phyloP scores from a whole-genome alignment of 2,113 vertebrate genomes.

The Sceloporus tristichus region DNA sequence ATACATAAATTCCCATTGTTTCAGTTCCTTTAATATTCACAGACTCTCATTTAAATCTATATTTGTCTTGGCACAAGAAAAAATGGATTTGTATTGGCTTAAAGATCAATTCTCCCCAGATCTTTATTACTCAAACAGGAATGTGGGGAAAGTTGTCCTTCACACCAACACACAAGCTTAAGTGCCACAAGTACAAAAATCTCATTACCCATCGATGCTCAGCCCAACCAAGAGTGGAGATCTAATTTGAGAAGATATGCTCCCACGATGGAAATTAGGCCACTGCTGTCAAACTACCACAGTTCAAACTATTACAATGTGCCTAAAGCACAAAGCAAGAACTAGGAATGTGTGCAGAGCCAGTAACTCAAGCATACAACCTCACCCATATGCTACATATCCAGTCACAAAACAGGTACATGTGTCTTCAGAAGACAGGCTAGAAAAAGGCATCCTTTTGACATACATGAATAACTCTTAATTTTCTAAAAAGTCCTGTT shows the following conservation, averaged over 20 bases:
- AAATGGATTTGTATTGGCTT: too few species aligned
- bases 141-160: not conserved
- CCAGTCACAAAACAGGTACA: not conserved
- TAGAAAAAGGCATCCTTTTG: not conserved
- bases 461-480: not conserved
- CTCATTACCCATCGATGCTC: not conserved
- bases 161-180: not conserved
- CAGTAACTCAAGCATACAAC: not conserved
- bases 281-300: not conserved
- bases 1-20: too few species aligned
- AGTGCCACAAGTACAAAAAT: not conserved
- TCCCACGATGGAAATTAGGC: not conserved
- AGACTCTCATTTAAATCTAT: too few species aligned
- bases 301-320: not conserved
- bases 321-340: not conserved
- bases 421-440: not conserved
- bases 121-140: not conserved
- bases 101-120: too few species aligned
- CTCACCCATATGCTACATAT: not conserved
- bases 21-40: not conserved
- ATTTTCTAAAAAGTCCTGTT: too few species aligned
- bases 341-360: not conserved
- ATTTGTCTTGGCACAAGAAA: too few species aligned
- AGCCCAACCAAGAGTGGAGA: not conserved
- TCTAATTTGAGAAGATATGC: not conserved